Evolutionary conservation across 2,797 vertebrate species (phyloP).

Genomic region (Pelochelys cantorii): DNA sequence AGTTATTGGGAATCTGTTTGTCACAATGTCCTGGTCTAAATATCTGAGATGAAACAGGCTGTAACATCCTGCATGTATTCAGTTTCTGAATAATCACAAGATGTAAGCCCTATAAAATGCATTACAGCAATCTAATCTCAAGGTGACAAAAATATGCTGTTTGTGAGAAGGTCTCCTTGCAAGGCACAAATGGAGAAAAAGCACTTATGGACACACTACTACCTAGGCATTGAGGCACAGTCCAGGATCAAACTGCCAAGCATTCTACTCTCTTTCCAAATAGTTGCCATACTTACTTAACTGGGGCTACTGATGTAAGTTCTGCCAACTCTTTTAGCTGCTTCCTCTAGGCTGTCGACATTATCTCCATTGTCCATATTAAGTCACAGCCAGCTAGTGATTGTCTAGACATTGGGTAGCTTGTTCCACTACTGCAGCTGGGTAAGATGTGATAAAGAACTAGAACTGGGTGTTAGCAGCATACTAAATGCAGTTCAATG

Average conservation of each 20-base stretch:
- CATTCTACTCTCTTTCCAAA: too few species aligned
- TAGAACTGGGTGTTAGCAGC: background rate
- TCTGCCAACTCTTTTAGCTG: background rate
- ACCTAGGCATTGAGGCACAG: too few species aligned
- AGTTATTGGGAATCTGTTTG: background rate
- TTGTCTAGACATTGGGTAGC: background rate
- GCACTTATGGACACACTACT: background rate
- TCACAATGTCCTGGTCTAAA: background rate
- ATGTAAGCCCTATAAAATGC: background rate
- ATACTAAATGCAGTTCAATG: background rate
- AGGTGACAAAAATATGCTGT: too few species aligned
- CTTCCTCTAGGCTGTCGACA: background rate
- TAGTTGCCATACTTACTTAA: too few species aligned
- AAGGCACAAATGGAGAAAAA: background rate
- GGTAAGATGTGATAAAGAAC: background rate
- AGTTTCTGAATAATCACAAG: background rate
- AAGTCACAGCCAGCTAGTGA: too few species aligned
- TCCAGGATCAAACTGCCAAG: background rate
- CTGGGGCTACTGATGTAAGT: background rate
- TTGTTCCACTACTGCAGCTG: background rate
- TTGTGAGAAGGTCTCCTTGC: background rate
- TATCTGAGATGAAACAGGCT: background rate
- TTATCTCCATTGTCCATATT: background rate
- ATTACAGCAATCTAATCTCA: background rate
- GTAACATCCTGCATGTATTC: background rate